Evolutionary conservation across 2,888 invertebrate species (phyloP).

Genomic region (Schizotus pectinicornis): DNA sequence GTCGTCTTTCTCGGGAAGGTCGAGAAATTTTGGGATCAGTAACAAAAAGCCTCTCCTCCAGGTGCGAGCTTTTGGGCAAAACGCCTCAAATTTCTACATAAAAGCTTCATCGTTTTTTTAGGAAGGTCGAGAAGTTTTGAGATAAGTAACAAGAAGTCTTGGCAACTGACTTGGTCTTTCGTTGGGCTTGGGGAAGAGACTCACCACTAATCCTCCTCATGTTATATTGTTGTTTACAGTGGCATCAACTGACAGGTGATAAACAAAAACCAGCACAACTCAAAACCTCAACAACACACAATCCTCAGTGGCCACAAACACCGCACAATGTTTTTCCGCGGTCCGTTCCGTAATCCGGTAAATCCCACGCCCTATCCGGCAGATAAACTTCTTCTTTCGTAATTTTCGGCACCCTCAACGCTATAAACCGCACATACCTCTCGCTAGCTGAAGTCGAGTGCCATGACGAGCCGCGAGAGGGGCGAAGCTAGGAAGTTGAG

Average conservation of each 20-base stretch:
- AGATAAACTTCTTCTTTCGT: not conserved
- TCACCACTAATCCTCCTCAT: conserved; percentile 34
- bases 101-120: too few relatives aligned
- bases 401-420: conserved; percentile 17
- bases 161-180: too few relatives aligned
- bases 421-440: conserved; percentile 15
- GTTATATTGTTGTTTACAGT: conserved; percentile 1
- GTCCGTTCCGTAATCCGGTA: not conserved
- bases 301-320: conserved; percentile 9
- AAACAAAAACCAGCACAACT: conserved; percentile 16
- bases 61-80: too few relatives aligned
- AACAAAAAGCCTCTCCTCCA: too few relatives aligned
- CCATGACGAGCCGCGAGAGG: conserved; percentile 20
- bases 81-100: too few relatives aligned
- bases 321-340: not conserved
- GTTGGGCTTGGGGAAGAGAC: not conserved
- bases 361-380: too few relatives aligned
- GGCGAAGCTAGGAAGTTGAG: conserved; percentile 29
- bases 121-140: too few relatives aligned
- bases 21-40: too few relatives aligned
- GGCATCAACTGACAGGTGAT: conserved; percentile 13
- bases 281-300: conserved; percentile 11
- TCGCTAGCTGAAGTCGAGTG: conserved; percentile 19
- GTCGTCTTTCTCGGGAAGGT: too few relatives aligned
- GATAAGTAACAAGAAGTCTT: too few relatives aligned